Conservation (phyloP, 2,113 vertebrate genomes). For the Arizona elegans region DNA sequence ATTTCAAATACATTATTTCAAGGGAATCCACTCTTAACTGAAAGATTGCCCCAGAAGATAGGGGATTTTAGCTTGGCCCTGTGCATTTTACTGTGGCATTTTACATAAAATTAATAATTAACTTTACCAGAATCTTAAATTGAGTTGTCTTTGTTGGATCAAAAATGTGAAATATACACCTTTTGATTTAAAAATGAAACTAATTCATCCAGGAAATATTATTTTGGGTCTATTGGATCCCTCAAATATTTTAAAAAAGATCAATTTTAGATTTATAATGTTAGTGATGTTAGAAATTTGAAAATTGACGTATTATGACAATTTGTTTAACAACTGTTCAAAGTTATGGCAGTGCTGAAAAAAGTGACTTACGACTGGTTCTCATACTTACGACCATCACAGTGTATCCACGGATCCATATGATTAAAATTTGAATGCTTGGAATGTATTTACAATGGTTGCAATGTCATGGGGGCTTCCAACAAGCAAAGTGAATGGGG, state of each 20-base stretch:
- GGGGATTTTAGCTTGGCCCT: neutral
- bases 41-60: neutral
- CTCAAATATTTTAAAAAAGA: neutral
- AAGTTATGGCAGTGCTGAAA: neutral
- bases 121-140: neutral
- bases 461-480: neutral
- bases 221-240: neutral
- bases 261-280: neutral
- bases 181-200: neutral
- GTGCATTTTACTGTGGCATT: neutral
- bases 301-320: neutral
- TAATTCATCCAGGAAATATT: neutral
- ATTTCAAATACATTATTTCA: neutral
- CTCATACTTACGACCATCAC: neutral
- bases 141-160: neutral
- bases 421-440: neutral
- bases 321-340: neutral
- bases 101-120: neutral
- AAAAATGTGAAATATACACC: neutral
- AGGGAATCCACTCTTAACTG: neutral
- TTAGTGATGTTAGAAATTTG: neutral
- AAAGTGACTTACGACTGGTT: neutral
- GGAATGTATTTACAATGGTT: neutral
- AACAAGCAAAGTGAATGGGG: neutral
- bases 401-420: neutral